Conservation (phyloP, 2,113 vertebrate species). For the Chionodraco myersi region DNA sequence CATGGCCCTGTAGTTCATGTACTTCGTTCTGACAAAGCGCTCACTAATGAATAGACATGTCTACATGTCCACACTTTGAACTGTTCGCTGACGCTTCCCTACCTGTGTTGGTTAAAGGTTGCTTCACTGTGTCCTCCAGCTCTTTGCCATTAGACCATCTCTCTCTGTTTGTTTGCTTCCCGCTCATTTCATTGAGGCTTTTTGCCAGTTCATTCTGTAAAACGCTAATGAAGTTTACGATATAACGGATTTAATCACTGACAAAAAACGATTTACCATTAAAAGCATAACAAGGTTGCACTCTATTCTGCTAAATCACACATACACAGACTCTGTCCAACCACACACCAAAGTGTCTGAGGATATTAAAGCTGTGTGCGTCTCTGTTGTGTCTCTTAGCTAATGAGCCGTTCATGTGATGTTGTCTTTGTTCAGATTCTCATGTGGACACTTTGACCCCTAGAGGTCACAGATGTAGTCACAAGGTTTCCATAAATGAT, state of each 20-base stretch:
- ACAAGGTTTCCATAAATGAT: background rate
- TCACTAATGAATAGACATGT: background rate
- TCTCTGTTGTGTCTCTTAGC: background rate
- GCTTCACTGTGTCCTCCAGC: background rate
- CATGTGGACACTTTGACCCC: background rate
- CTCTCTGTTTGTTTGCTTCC: slow-evolving; percentile 23
- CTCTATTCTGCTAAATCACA: slow-evolving; percentile 1
- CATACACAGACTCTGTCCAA: background rate
- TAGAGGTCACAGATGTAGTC: slow-evolving; percentile 9
- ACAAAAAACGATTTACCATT: too few relatives aligned
- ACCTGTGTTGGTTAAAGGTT: slow-evolving; percentile 8
- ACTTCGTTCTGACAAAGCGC: background rate
- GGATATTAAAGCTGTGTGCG: background rate
- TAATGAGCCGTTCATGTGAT: slow-evolving; percentile 21
- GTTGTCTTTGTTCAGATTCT: background rate
- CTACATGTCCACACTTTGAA: background rate
- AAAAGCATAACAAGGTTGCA: background rate
- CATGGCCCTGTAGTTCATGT: background rate
- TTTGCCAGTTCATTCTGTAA: slow-evolving; percentile 40
- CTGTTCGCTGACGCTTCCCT: background rate
- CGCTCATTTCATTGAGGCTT: slow-evolving; percentile 23
- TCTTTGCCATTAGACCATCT: background rate
- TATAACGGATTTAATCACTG: slow-evolving; percentile 10
- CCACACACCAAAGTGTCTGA: background rate
- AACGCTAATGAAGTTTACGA: slow-evolving; percentile 47